Evolutionary conservation across 1,140 invertebrate species (phyloP), one percentile per base, ranked within the genome.

Genomic region (Paraescarpia echinospica): DNA sequence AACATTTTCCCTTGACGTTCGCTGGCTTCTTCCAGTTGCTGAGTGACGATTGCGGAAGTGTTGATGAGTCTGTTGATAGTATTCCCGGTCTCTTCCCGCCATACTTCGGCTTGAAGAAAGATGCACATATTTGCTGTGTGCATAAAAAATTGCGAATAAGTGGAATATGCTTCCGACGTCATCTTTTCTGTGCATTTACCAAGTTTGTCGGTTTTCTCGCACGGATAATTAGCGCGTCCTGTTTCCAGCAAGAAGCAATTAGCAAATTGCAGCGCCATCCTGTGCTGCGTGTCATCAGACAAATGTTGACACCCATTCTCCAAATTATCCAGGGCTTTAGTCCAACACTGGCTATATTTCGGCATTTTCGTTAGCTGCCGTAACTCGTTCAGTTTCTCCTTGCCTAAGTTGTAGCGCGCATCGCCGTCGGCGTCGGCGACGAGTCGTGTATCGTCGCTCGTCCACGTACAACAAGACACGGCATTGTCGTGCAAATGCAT

Each of bases 71-170:
- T 96, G 93, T 96, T 95, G 33, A 97, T 96, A 0, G 97, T 97
- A 31, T 96, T 96, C 41, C 97, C 96, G 35, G 97, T 97, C 92
- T 97, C 96, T 93, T 97, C 95, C 93, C 97, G 97, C 97, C 97
- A 97, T 59, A 97, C 94, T 95, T 97, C 97, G 51, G 96, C 96
- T 94, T 97, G 96, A 59, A 98, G 94, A 95, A 97, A 97, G 94
- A 97, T 97, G 94, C 97, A 98, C 89, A 97, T 97, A 93, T 97
- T 97, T 93, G 97, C 97, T 2, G 97, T 97, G 92, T 97, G 97
- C 22, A 97, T 97, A 94, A 97, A 98, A 94, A 97, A 97, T 94
- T 97, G 97, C 77, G 97, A 97, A 93, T 97, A 97, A 14, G 97
- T 97, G 93, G 96, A 95, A 93, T 97, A 97, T 31, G 97, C 97